Base-by-base conservation (phyloP, 1,140 invertebrate species). In the Heliothis virescens region DNA sequence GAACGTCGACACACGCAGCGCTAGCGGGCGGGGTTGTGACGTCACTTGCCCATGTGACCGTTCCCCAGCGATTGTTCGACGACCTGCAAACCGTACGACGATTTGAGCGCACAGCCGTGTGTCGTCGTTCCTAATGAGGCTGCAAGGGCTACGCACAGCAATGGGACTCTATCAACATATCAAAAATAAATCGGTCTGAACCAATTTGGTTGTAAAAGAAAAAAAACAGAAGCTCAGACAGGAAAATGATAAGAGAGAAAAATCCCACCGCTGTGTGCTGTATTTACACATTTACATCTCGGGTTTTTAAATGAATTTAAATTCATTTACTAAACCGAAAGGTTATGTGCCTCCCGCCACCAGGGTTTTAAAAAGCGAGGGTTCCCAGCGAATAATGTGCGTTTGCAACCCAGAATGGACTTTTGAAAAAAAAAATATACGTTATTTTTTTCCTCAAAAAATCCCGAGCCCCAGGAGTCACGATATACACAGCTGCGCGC, bases 51-150 rank as follows among this genome's bases (percentile, higher is more conserved):
- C 86, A 84, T 79, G 69, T 91, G 91, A 82, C 91, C 91, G 90
- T 93, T 94, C 85, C 91, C 91, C 86, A 89, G 78, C 79, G 88
- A 79, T 79, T 90, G 80, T 80, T 90, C 91, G 85, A 85, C 85
- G 87, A 94, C 91, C 92, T 94, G 92, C 83, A 94, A 94, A 92
- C 88, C 88, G 91, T 91, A 83, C 86, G 87, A 87, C 87, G 82
- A 87, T 82, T 85, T 91, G 80, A 91, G 83, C 81, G 90, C 90
- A 85, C 87, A 91, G 91, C 89, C 90, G 92, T 94, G 92, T 94
- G 92, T 94, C 91, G 92, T 91, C 91, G 92, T 93, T 91, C 92
- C 92, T 90, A 90, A 87, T 89, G 89, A 89, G 91, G 91, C 92
- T 91, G 85, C 77, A 82, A 85, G 83, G 81, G 82, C 82, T 16